Base-by-base conservation (phyloP, 1,140 invertebrate genomes). In the Portunus trituberculatus region DNA sequence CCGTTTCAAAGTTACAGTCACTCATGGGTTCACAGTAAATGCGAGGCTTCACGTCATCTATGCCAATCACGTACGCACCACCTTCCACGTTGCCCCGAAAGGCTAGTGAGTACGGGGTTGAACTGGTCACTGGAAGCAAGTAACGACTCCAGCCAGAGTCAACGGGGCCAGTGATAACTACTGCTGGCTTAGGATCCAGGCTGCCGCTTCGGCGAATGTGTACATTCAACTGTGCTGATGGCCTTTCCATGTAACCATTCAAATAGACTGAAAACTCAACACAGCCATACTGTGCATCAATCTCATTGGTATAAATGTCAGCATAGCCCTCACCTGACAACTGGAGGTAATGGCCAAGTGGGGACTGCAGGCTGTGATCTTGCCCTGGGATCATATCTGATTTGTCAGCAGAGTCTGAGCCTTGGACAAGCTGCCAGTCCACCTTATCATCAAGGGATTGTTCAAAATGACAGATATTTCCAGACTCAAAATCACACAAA, bases 1-100 rank as follows among this genome's bases (percentile, higher is more conserved):
- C 95, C 45, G 16, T 76, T 91, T 95, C 95, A 95, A 95, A 95
- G 92, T 93, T 93, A 16, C 95, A 95, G 20, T 93, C 92, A 82
- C 90, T 89, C 67, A 95, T 91, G 39, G 95, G 87, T 32, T 95
- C 95, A 95, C 95, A 95, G 25, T 67, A 29, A 25, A 93, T 4
- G 7, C 83, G 67, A 93, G 95, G 95, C 29, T 95, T 48, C 14
- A 95, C 28, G 83, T 95, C 95, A 93, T 95, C 95, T 20, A 95
- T 28, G 28, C 95, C 95, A 59, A 95, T 45, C 20, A 86, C 46
- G 39, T 90, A 93, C 0, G 59, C 88, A 48, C 39, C 29, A 12
- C 48, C 87, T 32, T 39, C 16, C 4, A 93, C 59, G 39, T 90
- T 29, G 67, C 95, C 52, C 52, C 92, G 92, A 93, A 95, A 95